Base-by-base conservation (phyloP, 2,797 vertebrate species). In the Somateria mollissima region DNA sequence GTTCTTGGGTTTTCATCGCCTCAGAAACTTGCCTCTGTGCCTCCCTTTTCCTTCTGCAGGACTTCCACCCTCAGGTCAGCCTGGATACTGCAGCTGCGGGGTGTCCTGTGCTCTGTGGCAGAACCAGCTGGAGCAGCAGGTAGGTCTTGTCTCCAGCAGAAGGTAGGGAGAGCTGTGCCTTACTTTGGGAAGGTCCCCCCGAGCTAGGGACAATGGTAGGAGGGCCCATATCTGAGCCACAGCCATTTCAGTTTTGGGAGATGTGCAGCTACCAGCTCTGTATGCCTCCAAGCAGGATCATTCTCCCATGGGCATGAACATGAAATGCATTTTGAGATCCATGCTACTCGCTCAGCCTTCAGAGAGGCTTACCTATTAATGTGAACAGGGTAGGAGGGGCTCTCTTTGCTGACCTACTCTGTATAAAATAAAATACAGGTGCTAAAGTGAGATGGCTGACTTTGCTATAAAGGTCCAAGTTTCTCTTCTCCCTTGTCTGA, bases 51-150 rank as follows among this genome's bases (percentile, higher is more conserved):
- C 49, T 79, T 94, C 92, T 79, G 64, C 77, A 79, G 92, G 93
- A 82, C 86, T 89, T 90, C 93, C 93, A 92, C 94, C 94, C 77
- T 1, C 94, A 96, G 93, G 95, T 92, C 89, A 86, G 79, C 79
- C 69, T 51, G 79, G 39, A 95, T 89, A 94, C 61, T 96, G 84
- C 96, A 96, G 66, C 80, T 65, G 62, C 78, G 28, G 45, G 20
- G 70, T 75, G 54, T 86, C 86, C 76, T 30, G 72, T 10, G 2
- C 69, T 17, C 24, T 1, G 53, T 34, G 70, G 49, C 53, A 60
- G 32, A 86, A 61, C 14, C 39, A 32, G 12, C n/a, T 70, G n/a
- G 36, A 67, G 41, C 3, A 70, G 58, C 27, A 83, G 45, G 41
- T n/a, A 77, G 66, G n/a, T 67, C 43, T 43, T 25, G 2, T 65